A percentile compares a stretch with the other conserved stretches of the same genome.
Conservation (phyloP, 1,140 invertebrate species). For the Pararge aegeria region DNA sequence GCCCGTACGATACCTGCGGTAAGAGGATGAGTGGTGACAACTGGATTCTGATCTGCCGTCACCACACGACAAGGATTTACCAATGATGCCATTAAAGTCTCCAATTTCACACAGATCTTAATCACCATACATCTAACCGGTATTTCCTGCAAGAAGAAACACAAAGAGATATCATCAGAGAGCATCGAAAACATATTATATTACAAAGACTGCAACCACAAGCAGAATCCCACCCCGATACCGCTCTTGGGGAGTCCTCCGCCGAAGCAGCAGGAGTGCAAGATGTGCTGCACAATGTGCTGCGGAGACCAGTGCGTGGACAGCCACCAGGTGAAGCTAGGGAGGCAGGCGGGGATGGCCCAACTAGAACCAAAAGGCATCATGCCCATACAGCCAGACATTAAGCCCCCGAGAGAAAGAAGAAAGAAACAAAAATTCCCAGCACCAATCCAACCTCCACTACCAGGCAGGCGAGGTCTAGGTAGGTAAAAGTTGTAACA, state of each 20-base stretch:
- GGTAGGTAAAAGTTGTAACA: slow-evolving; percentile 18
- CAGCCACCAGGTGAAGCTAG: slow-evolving; percentile 23
- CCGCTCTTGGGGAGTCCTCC: slow-evolving; percentile 12
- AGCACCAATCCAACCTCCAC: slow-evolving; percentile 23
- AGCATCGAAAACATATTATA: slow-evolving; percentile 67
- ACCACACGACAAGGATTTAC: too few species aligned
- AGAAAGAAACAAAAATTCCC: slow-evolving; percentile 26
- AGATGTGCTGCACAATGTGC: slow-evolving; percentile 46
- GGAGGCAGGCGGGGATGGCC: slow-evolving; percentile 7
- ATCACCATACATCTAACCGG: slow-evolving; percentile 36
- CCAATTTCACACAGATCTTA: slow-evolving; percentile 35
- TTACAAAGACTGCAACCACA: slow-evolving; percentile 62
- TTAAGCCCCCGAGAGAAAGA: slow-evolving; percentile 9
- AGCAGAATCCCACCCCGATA: slow-evolving; percentile 21
- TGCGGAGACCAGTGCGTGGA: slow-evolving; percentile 54
- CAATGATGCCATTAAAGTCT: not conserved
- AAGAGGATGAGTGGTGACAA: too few species aligned
- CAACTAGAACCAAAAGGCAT: slow-evolving; percentile 15
- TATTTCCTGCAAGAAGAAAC: slow-evolving; percentile 36
- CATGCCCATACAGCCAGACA: slow-evolving; percentile 15
- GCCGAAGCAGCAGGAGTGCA: slow-evolving; percentile 33
- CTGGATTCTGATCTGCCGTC: too few species aligned
- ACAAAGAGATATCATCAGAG: slow-evolving; percentile 48
- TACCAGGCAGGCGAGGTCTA: slow-evolving; percentile 42
- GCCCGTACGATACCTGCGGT: too few species aligned